Percentiles rank a stretch among this genome's conserved stretches.
phyloP scores from a whole-genome alignment of 1,140 invertebrate species.

The Papilio dardanus region DNA sequence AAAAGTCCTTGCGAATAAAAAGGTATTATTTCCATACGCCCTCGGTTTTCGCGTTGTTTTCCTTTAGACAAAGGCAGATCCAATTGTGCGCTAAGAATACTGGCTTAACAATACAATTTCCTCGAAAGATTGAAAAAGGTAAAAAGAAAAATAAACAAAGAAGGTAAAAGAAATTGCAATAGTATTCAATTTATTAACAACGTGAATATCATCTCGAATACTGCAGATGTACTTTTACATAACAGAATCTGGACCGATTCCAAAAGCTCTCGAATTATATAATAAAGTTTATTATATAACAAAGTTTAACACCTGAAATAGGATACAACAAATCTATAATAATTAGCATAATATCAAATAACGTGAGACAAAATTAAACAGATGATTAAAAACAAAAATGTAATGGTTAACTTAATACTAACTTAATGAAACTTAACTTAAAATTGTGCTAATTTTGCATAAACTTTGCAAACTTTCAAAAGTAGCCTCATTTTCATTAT shows the following conservation, averaged over 20 bases:
- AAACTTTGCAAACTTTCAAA: not conserved
- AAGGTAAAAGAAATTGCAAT: conserved; percentile 1
- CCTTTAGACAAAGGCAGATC: conserved; percentile 24
- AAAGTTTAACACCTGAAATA: conserved; percentile 18
- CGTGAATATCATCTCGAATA: conserved; percentile 29
- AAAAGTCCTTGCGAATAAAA: conserved; percentile 15
- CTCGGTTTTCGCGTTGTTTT: conserved; percentile 15
- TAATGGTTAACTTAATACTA: no score
- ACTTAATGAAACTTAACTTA: not conserved
- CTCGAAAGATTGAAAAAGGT: not conserved
- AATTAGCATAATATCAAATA: not conserved
- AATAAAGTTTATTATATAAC: conserved; percentile 35
- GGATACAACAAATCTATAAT: not conserved
- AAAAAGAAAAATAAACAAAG: not conserved
- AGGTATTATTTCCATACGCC: conserved; percentile 30
- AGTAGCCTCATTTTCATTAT: not conserved
- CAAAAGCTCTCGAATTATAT: conserved; percentile 31
- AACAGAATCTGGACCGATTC: conserved; percentile 32
- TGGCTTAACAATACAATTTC: not conserved
- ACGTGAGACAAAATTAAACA: not conserved
- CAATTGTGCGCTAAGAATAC: conserved; percentile 23
- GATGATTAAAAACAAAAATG: not conserved
- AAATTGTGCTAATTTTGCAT: not conserved
- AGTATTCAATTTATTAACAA: conserved; percentile 6
- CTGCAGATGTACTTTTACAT: conserved; percentile 38